Base-by-base conservation (phyloP, 2,888 invertebrate species). In the Euphydryas editha region DNA sequence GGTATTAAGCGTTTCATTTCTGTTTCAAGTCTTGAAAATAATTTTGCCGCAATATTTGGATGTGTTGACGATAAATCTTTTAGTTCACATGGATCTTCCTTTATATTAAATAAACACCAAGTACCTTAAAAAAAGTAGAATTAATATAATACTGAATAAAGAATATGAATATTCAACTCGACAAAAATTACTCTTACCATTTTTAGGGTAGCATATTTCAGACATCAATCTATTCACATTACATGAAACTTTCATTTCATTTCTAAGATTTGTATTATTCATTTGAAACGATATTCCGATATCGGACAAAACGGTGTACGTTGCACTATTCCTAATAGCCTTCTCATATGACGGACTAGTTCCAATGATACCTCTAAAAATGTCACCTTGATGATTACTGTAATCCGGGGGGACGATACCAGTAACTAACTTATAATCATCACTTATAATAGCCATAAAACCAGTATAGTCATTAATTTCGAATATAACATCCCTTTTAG, bases 401-500 rank as follows among this genome's bases (percentile, higher is more conserved):
- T 78, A 62, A 24, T 67, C 69, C 36, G 59, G 46, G 1, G 30
- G 57, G 3, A 86, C 78, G 44, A 77, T 67, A 15, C 90, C 90
- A 3, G 77, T 85, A 2, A 90, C 60, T 13, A 92, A 73, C 72
- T 92, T 92, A 68, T 80, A 89, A 30, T 89, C 81, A 44, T 80
- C 86, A 36, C 72, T 74, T 68, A 80, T 85, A 17, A 88, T 76
- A 3, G 87, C 77, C 24, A 78, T 76, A 72, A 81, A 90, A 2
- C 85, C 88, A 7, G 72, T 66, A 39, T 76, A 82, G 70, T 90
- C 90, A 65, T 90, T 84, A 5, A 91, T 86, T 80, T 92, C 92
- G 61, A 81, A 79, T 42, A 91, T 75, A 46, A 79, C 77, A 8
- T 77, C 72, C 71, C 91, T 83, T 46, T 77, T 71, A 0, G 89